Evolutionary conservation across 2,113 vertebrate genomes (phyloP), one percentile per base, ranked within the genome.

Genomic region (Epinephelus lanceolatus): DNA sequence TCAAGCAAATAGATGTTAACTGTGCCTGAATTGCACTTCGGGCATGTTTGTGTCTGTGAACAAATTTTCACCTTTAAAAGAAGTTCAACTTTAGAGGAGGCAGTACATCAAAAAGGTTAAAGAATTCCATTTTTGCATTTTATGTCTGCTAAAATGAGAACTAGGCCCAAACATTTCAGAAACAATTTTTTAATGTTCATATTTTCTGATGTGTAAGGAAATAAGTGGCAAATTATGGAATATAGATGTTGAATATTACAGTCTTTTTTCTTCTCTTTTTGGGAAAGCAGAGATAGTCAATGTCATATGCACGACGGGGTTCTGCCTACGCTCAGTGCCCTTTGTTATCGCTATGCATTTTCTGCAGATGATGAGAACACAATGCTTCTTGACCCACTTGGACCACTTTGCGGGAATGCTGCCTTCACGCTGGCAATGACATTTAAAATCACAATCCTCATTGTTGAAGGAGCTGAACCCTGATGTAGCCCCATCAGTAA

Each of bases 371-470:
- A 85, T 62, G 67, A 75, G 70, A 82, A 42, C 57, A 84, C 78
- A 89, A 80, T 90, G 86, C 76, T 71, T 85, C 87, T 81, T 84
- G 91, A 92, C 88, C 89, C 84, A 91, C 59, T 85, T 87, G 71
- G 88, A 77, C 57, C 84, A 66, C 71, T 69, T 71, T 68, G 83
- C 75, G 27, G 66, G 65, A 84, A 71, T 52, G 47, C 74, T 47
- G 83, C 84, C 30, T 72, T 61, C 72, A 75, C 5, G 60, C 80
- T 73, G 82, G 74, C 77, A 75, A 12, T 88, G 91, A 88, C 89
- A 91, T 93, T 92, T 93, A 76, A 87, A 91, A 87, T 89, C 76
- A 74, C 77, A 87, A 85, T 83, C 67, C 84, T 87, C 80, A 85
- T 83, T 88, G 84, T 81, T 30, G 69, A 76, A 60, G 80, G 77